Evolutionary conservation across 2,888 invertebrate species (phyloP).

Genomic region (Craniophora ligustri): DNA sequence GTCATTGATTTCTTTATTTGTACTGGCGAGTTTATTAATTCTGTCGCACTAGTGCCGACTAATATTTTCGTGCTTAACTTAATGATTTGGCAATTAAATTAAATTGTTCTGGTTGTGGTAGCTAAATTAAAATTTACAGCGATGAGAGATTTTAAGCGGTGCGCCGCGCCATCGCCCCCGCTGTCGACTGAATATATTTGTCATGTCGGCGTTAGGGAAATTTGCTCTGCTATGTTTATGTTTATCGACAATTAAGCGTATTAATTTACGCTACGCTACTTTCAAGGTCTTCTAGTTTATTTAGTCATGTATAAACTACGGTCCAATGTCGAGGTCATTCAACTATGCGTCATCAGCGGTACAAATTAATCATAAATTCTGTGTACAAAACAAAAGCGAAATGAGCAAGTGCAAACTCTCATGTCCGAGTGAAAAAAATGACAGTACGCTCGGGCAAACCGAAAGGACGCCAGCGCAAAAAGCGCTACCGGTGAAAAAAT

Average conservation of each 20-base stretch:
- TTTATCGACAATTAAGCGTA: conserved; percentile 53
- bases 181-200: conserved; percentile 62
- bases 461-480: conserved; percentile 85
- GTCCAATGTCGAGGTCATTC: conserved; percentile 62
- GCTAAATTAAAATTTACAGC: conserved; percentile 85
- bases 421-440: conserved; percentile 86
- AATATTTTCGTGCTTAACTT: conserved; percentile 87
- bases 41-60: conserved; percentile 80
- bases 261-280: conserved; percentile 45
- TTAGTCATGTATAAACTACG: conserved; percentile 18
- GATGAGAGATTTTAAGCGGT: conserved; percentile 77
- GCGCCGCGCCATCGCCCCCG: conserved; percentile 63
- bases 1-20: conserved; percentile 85
- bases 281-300: conserved; percentile 29
- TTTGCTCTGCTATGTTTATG: conserved; percentile 56
- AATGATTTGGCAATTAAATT: conserved; percentile 89
- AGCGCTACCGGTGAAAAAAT: conserved; percentile 88
- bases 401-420: conserved; percentile 81
- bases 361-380: conserved; percentile 81
- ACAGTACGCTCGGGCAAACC: conserved; percentile 84
- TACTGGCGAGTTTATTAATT: conserved; percentile 74
- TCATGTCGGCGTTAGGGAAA: conserved; percentile 64
- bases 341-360: conserved; percentile 64
- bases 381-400: conserved; percentile 82
- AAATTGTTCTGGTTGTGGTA: conserved; percentile 86